phyloP scores from a whole-genome alignment of 2,888 invertebrate species.

The Tanytarsus gracilentus region DNA sequence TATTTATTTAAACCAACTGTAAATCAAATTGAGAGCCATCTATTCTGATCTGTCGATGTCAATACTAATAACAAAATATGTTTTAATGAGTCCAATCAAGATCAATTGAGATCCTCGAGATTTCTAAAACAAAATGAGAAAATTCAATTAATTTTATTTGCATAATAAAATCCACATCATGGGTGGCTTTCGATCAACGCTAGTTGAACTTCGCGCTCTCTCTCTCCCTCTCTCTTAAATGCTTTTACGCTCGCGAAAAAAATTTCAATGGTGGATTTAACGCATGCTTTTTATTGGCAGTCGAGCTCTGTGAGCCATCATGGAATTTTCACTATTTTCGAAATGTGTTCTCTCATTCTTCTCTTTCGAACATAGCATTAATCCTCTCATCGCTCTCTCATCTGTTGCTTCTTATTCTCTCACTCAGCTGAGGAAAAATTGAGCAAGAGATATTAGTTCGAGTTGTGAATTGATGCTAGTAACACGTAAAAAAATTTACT shows the following conservation, averaged over 20 bases:
- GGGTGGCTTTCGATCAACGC: conserved; percentile 8
- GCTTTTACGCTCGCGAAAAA: conserved; percentile 5
- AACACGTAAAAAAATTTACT: neutral
- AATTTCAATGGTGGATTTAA: conserved; percentile 21
- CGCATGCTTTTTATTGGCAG: conserved; percentile 31
- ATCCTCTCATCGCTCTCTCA: neutral
- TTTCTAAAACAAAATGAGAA: neutral
- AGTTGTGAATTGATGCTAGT: conserved; percentile 21
- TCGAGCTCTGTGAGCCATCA: conserved; percentile 23
- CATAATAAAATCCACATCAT: no score
- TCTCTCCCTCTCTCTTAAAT: neutral
- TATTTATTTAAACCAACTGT: no score
- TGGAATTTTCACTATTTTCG: conserved; percentile 17
- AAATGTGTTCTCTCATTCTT: conserved; percentile 5
- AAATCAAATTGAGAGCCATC: no score
- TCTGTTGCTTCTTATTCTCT: conserved; percentile 5
- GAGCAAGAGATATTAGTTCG: conserved; percentile 21
- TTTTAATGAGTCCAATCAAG: no score
- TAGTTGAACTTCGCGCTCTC: neutral
- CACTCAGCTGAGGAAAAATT: neutral
- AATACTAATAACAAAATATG: no score
- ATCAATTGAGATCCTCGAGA: neutral
- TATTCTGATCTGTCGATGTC: no score
- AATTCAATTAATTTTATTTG: no score
- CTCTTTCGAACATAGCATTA: neutral